Evolutionary conservation across 2,113 vertebrate genomes (phyloP).

Genomic region (Nestor notabilis): DNA sequence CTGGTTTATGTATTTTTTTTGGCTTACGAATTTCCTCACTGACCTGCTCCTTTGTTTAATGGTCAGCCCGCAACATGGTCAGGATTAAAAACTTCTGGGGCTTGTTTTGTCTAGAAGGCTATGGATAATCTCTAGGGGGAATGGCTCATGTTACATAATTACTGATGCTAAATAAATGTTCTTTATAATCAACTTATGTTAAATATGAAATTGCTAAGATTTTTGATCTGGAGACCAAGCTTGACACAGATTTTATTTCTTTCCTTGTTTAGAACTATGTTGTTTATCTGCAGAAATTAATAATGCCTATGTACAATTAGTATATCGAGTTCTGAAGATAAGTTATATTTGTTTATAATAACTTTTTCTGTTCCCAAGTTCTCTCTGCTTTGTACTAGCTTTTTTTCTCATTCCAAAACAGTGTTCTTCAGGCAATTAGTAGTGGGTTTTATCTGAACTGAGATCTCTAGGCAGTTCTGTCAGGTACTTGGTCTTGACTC

Average conservation of each 20-base stretch:
- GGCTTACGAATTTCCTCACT: not conserved
- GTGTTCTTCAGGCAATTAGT: not conserved
- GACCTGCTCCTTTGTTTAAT: conserved; percentile 54
- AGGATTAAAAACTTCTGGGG: conserved; percentile 55
- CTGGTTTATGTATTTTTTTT: conserved; percentile 35
- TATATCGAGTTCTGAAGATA: not conserved
- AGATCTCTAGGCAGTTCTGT: not conserved
- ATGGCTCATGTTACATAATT: conserved; percentile 50
- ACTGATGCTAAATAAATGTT: conserved; percentile 53
- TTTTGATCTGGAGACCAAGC: conserved; percentile 20
- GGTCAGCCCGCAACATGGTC: not conserved
- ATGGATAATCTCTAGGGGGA: conserved; percentile 47
- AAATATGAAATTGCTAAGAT: conserved; percentile 43
- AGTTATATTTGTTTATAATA: conserved; percentile 8
- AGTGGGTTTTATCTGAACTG: conserved; percentile 8
- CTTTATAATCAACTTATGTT: conserved; percentile 58
- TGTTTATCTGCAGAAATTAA: conserved; percentile 22
- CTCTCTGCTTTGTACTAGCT: not conserved
- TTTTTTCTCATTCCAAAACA: not conserved
- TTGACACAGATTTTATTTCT: conserved; percentile 28
- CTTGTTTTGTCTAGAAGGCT: conserved; percentile 60
- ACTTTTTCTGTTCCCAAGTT: not conserved
- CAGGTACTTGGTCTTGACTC: conserved; percentile 19
- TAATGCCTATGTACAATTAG: not conserved
- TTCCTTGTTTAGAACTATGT: not conserved